Evolutionary conservation across 1,140 invertebrate genomes (phyloP), one percentile per base, ranked within the genome.

Genomic region (Pseudomyrmex sp.): DNA sequence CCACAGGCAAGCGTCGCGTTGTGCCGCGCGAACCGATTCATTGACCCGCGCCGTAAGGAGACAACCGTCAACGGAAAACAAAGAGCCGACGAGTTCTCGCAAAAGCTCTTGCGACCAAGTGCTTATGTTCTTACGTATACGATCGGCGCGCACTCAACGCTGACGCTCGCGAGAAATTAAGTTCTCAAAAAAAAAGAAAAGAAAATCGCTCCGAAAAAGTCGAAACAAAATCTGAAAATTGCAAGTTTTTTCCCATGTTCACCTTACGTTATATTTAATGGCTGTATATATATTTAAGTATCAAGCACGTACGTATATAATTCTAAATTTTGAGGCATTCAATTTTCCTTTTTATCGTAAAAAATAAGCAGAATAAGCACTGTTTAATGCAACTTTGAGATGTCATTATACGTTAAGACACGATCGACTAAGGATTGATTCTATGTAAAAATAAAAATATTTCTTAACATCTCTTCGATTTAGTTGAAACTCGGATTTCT

Each of bases 21-120:
- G 87, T 46, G 76, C n/a, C 66, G 74, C 48, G 48, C 48, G 66
- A 84, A 48, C 88, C 84, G 88, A 89, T 89, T 89, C 88, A 88
- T 88, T 89, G 87, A 88, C 88, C 84, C 87, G 84, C 83, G 35
- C 35, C 35, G 35, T 86, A 87, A 88, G 74, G 65, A 79, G 88
- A 89, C 87, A 88, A 84, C 84, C 86, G 87, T 88, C 86, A 84
- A 88, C 73, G 68, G 46, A 52, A 88, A 86, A 89, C 87, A 88
- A 89, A 89, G 87, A 86, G 48, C 70, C 66, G 54, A 23, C 83
- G 84, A 86, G 87, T 35, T 35, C 35, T 7, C 4, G 88, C 88
- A 89, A 89, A 89, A 86, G 85, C 63, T 20, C 85, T 84, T 76
- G 66, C 73, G 69, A 44, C 56, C 69, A 61, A 80, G 83, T 86